A percentile compares a stretch with the other conserved stretches of the same genome.
Evolutionary conservation across 1,140 invertebrate species (phyloP).

Genomic region (Danaus plexippus): DNA sequence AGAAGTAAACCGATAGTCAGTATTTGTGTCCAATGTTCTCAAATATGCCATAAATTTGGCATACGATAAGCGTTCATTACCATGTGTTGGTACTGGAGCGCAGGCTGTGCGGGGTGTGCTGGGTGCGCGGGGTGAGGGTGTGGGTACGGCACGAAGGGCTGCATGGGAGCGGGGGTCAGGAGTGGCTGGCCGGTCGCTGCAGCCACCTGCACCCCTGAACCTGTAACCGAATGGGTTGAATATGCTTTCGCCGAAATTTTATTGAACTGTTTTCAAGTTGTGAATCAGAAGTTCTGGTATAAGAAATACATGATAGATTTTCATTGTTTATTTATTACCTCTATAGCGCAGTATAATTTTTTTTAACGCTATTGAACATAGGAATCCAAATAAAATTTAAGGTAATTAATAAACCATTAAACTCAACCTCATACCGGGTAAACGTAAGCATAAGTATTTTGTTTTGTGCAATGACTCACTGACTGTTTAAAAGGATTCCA

Average conservation of each 20-base stretch:
- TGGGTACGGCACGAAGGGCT: slow-evolving; percentile 75
- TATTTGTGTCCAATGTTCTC: not conserved
- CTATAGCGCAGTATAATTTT: too few relatives aligned
- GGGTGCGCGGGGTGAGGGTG: slow-evolving; percentile 73
- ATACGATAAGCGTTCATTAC: slow-evolving; percentile 27
- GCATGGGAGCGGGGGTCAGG: slow-evolving; percentile 80
- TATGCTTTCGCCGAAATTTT: too few relatives aligned
- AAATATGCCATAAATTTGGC: not conserved
- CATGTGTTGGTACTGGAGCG: slow-evolving; percentile 61
- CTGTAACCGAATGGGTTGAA: not conserved
- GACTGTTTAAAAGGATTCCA: too few relatives aligned
- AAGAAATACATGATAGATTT: too few relatives aligned
- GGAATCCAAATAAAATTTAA: too few relatives aligned
- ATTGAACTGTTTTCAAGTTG: too few relatives aligned
- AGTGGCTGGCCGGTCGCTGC: slow-evolving; percentile 89
- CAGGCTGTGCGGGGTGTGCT: slow-evolving; percentile 35
- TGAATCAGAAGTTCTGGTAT: too few relatives aligned
- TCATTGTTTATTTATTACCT: too few relatives aligned
- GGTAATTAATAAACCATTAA: too few relatives aligned
- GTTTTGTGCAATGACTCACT: too few relatives aligned
- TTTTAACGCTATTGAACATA: too few relatives aligned
- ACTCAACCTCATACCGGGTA: too few relatives aligned
- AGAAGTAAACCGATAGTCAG: slow-evolving; percentile 2
- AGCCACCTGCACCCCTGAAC: slow-evolving; percentile 64
- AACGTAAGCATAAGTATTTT: not conserved